Evolutionary conservation across 2,113 vertebrate genomes (phyloP).

Genomic region (rat (Rattus norvegicus)): GRCr8 NC_086021.1:102027001-102027500

Average conservation of each 20-base stretch:
- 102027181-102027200: not conserved
- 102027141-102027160: not conserved
- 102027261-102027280: not conserved
- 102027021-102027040: not conserved
- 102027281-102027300: not conserved
- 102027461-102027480: not conserved
- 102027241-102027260: not conserved
- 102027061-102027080: not conserved
- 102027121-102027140: not conserved
- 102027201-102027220: not conserved
- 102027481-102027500: not conserved
- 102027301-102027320: not conserved
- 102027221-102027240: not conserved
- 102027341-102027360: rapidly evolving
- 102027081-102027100: not conserved
- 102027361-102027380: not conserved
- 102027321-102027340: not conserved
- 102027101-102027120: not conserved
- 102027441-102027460: not conserved
- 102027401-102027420: not conserved
- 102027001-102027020: not conserved
- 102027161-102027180: not conserved
- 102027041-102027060: not conserved
- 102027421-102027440: not conserved
- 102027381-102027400: not conserved